These are phyloP conservation scores for Disparrhopalites patrizii DNA, from an alignment of 2,888 invertebrate species.

Conservation along the genomic window DNA sequence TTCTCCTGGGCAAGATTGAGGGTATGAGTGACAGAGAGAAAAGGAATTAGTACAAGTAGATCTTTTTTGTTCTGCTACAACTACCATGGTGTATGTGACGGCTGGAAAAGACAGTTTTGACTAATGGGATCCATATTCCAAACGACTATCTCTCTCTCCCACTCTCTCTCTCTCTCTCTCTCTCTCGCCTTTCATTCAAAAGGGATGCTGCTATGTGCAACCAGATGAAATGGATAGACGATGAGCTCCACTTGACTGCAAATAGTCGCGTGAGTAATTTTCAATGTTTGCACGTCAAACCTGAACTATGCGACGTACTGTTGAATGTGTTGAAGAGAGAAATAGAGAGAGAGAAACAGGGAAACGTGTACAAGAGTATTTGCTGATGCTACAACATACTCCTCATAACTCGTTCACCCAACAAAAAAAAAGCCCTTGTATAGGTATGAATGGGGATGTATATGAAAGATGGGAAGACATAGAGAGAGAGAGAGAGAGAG, in stretches of 20 bases:
- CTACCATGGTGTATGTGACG: not conserved
- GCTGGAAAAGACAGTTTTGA: conserved; percentile 15
- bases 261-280: conserved; percentile 13
- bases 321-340: not conserved
- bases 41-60: not conserved
- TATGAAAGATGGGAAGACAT: no score
- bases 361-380: not conserved
- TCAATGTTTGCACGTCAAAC: conserved; percentile 9
- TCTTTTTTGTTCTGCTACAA: no score
- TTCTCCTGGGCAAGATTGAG: not conserved
- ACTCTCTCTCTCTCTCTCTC: not conserved
- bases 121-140: conserved; percentile 10
- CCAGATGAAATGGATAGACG: not conserved
- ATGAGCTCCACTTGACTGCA: conserved; percentile 9
- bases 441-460: not conserved
- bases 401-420: no score
- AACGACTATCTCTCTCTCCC: not conserved
- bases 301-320: not conserved
- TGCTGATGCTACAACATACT: no score
- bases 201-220: not conserved
- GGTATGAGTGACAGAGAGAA: not conserved
- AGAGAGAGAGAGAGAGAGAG: no score
- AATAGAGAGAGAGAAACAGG: not conserved
- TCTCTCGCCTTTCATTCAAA: not conserved
- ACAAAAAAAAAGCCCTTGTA: not conserved